A percentile compares a stretch with the other conserved stretches of the same genome.
Evolutionary conservation across 2,888 invertebrate genomes (phyloP).

Genomic region (Agriopis leucophaearia): DNA sequence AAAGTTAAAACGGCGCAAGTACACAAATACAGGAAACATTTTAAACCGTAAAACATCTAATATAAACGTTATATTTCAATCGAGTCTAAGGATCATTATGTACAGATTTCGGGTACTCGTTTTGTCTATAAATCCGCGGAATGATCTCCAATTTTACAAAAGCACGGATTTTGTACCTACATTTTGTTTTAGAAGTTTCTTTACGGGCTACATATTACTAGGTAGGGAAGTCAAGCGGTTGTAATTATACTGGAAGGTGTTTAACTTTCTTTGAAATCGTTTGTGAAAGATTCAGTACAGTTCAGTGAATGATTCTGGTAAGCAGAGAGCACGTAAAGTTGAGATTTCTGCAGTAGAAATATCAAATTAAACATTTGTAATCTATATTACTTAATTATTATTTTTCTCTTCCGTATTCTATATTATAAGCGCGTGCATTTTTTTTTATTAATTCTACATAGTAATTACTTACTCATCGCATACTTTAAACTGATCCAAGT

Average conservation of each 20-base stretch:
- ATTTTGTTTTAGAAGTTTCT: slow-evolving; percentile 58
- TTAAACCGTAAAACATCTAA: slow-evolving; percentile 52
- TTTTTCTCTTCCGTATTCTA: too few species aligned
- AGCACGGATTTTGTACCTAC: slow-evolving; percentile 49
- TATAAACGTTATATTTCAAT: slow-evolving; percentile 53
- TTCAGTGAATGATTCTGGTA: background rate
- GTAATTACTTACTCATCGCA: too few species aligned
- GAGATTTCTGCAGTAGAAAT: background rate
- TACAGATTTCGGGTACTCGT: slow-evolving; percentile 60
- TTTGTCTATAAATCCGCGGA: slow-evolving; percentile 60
- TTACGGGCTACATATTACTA: slow-evolving; percentile 35
- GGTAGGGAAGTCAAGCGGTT: slow-evolving; percentile 46
- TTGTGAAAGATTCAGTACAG: background rate
- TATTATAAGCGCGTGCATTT: too few species aligned
- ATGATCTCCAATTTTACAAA: slow-evolving; percentile 64
- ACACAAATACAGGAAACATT: slow-evolving; percentile 48
- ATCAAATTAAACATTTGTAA: too few species aligned
- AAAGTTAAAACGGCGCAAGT: slow-evolving; percentile 62
- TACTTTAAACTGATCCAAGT: too few species aligned
- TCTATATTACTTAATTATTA: too few species aligned
- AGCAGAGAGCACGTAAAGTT: background rate
- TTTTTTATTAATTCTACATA: too few species aligned
- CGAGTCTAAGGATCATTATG: slow-evolving; percentile 45
- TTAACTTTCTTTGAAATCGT: slow-evolving; percentile 8
- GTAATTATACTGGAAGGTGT: slow-evolving; percentile 37